These are phyloP conservation scores for Tetragonisca angustula DNA, from an alignment of 2,888 invertebrate species.

Conservation along the genomic window DNA sequence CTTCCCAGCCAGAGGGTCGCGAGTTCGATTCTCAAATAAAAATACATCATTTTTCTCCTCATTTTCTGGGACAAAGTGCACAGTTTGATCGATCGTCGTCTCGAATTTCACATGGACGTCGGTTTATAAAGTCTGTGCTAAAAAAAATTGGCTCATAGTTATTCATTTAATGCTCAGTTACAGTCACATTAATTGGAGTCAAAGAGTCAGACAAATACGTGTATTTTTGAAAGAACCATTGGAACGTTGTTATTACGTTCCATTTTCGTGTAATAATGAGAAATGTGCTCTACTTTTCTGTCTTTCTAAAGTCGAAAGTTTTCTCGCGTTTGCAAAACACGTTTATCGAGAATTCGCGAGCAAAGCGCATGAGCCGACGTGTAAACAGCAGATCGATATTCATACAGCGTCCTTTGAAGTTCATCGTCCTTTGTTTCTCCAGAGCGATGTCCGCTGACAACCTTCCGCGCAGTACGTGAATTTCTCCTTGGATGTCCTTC, in stretches of 20 bases:
- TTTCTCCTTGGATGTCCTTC: neutral
- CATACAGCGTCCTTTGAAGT: conserved; percentile 61
- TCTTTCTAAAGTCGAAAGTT: neutral
- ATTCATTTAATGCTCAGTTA: conserved; percentile 66
- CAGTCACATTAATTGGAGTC: conserved; percentile 61
- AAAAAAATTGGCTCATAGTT: conserved; percentile 71
- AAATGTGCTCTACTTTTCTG: neutral
- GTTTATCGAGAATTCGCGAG: conserved; percentile 21
- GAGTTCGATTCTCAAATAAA: neutral
- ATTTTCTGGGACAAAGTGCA: conserved; percentile 61
- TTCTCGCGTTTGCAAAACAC: conserved; percentile 1
- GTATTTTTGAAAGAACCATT: neutral
- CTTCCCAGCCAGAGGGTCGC: neutral
- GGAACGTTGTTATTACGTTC: no score
- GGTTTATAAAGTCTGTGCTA: conserved; percentile 80
- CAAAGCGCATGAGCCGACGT: conserved; percentile 65
- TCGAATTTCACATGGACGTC: conserved; percentile 53
- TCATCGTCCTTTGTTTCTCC: conserved; percentile 63
- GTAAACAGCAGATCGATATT: conserved; percentile 68
- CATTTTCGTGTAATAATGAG: neutral
- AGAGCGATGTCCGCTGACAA: conserved; percentile 37
- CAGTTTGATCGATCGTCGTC: conserved; percentile 80
- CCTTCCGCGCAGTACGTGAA: neutral
- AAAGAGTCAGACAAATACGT: conserved; percentile 66
- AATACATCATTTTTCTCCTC: neutral